phyloP scores from a whole-genome alignment of 2,888 invertebrate species.

The Drosophila anomelani region DNA sequence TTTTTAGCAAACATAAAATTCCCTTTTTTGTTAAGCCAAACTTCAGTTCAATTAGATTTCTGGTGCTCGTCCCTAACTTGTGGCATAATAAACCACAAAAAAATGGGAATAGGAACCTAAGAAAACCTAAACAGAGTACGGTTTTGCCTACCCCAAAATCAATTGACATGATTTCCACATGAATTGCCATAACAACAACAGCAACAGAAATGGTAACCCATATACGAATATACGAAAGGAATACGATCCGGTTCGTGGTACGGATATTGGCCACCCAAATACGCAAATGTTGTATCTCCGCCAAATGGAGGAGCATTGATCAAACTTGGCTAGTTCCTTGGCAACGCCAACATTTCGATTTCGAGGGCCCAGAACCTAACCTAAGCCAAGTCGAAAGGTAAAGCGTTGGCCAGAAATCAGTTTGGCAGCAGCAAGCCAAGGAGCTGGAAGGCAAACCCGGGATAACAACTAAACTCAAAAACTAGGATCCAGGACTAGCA shows the following conservation, averaged over 20 bases:
- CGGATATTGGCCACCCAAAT: conserved; percentile 73
- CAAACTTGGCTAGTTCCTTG: conserved; percentile 57
- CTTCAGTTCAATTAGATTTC: conserved; percentile 12
- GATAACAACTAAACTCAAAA: not conserved
- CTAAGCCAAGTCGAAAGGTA: conserved; percentile 74
- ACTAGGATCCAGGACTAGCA: not conserved
- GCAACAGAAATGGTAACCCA: conserved; percentile 44
- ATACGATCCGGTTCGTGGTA: conserved; percentile 67
- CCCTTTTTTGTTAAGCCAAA: not conserved
- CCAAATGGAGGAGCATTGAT: conserved; percentile 53
- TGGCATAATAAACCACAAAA: conserved; percentile 16
- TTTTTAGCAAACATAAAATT: not conserved
- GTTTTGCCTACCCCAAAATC: conserved; percentile 58
- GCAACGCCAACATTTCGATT: conserved; percentile 38
- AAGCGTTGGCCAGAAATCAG: conserved; percentile 78
- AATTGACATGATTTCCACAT: conserved; percentile 72
- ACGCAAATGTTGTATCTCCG: conserved; percentile 66
- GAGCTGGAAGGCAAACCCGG: conserved; percentile 51
- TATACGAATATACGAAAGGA: conserved; percentile 30
- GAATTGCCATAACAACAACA: conserved; percentile 55
- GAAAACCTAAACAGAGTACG: not conserved
- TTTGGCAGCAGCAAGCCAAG: conserved; percentile 63
- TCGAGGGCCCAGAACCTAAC: conserved; percentile 61
- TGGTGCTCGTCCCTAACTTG: conserved; percentile 3
- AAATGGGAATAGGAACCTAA: not conserved